Conservation (phyloP, 1,140 invertebrate species). For the honey bee (Apis mellifera) region DNA sequence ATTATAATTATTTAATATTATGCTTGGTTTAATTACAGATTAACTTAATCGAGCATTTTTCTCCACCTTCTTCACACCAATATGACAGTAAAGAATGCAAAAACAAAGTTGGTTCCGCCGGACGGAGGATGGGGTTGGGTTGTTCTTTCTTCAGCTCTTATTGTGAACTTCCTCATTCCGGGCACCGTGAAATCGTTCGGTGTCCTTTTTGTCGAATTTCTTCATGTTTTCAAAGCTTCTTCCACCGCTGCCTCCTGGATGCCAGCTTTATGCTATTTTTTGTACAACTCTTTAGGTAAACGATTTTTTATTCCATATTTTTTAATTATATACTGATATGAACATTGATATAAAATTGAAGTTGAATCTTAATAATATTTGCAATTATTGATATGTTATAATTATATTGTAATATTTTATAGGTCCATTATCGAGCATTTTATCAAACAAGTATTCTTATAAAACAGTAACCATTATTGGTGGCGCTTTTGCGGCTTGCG, state of each 20-base stretch:
- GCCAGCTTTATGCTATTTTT: conserved; percentile 90
- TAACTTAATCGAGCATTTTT: not conserved
- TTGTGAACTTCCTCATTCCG: conserved; percentile 90
- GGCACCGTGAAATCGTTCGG: conserved; percentile 93
- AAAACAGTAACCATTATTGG: conserved; percentile 92
- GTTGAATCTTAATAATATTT: not conserved
- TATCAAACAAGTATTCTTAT: conserved; percentile 95
- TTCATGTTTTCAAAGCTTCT: conserved; percentile 87
- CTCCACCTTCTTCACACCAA: not conserved
- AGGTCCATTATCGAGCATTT: conserved; percentile 93
- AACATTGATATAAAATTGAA: too few relatives aligned
- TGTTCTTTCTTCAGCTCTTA: conserved; percentile 87
- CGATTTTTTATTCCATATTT: not conserved
- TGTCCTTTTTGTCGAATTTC: conserved; percentile 90
- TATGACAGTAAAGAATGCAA: conserved; percentile 60
- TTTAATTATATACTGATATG: too few relatives aligned
- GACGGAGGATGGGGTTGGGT: conserved; percentile 91
- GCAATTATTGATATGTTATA: not conserved
- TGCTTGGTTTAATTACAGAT: conserved; percentile 25
- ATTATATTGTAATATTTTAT: conserved; percentile 69
- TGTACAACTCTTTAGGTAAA: conserved; percentile 91
- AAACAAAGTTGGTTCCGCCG: conserved; percentile 83
- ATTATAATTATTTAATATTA: not conserved
- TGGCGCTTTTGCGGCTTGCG: conserved; percentile 88
- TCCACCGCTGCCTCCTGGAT: conserved; percentile 89